Conservation (phyloP, 2,113 vertebrate species). For the Zosterops pallidus region DNA sequence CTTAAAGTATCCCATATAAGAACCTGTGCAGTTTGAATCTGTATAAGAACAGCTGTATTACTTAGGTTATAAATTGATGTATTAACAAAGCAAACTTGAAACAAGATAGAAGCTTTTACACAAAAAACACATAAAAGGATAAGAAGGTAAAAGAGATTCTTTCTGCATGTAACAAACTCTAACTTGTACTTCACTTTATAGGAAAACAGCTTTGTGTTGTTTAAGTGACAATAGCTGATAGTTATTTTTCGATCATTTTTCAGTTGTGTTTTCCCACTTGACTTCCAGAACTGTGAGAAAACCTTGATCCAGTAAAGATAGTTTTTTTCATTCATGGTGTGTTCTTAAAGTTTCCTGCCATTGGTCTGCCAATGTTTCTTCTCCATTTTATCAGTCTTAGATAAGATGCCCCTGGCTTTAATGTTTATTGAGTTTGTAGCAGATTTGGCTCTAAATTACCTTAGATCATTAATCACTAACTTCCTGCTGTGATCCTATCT, state of each 20-base stretch:
- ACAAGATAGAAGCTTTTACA: background rate
- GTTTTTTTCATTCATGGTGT: background rate
- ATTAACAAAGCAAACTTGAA: background rate
- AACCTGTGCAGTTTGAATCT: background rate
- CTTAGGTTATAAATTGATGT: background rate
- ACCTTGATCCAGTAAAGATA: background rate
- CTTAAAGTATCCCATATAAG: background rate
- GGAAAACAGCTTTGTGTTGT: background rate
- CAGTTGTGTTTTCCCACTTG: background rate
- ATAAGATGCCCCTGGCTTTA: background rate
- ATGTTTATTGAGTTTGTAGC: conserved; percentile 48
- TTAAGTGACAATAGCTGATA: background rate
- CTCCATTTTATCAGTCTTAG: background rate
- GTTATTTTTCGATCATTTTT: background rate
- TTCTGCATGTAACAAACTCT: background rate
- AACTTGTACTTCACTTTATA: background rate
- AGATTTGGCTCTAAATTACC: background rate
- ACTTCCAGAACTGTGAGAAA: background rate
- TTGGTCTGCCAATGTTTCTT: background rate
- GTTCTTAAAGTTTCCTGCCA: background rate
- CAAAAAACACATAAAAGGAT: background rate
- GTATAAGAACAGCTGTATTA: background rate
- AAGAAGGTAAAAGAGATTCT: background rate
- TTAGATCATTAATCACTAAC: conserved; percentile 40
- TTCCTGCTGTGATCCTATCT: background rate